Evolutionary conservation across 2,888 invertebrate genomes (phyloP), one percentile per base, ranked within the genome.

Genomic region (Phalera bucephala): DNA sequence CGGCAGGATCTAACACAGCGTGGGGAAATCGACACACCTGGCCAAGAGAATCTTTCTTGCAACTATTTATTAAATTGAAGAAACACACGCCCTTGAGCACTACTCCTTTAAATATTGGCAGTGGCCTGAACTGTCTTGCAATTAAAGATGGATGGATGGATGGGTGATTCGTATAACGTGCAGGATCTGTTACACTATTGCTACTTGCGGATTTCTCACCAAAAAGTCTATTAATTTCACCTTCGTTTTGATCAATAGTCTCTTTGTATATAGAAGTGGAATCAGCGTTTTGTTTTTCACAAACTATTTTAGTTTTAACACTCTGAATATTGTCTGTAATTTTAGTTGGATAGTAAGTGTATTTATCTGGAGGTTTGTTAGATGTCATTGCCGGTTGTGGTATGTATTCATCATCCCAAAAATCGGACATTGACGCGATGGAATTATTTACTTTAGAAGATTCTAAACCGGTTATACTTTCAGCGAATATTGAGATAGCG

Each of bases 391-490:
- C 25, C 2, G 74, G 66, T 40, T 56, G 41, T 0, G 83, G 80
- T 0, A 78, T 28, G 42, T 80, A 81, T 48, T 80, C 79, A 12
- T 79, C 79, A 8, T 33, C 5, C 0, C 31, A 39, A 1, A 25
- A 21, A 19, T 43, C 36, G 2, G 14, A 4, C 8, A 20, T 21
- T 8, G 56, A 28, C 3, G 13, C 11, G 0, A 40, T 29, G 1
- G 64, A 51, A 34, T 50, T 58, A 22, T 57, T 69, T 1, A 41
- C 43, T 38, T 49, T 59, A 8, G 61, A 59, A 2, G 77, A 64
- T 31, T 85, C 87, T n/a, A 80, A 57, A 1, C 68, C 77, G 0
- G 76, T 72, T n/a, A 87, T 58, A 44, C 87, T 87, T 52, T 83
- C 86, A 8, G 87, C 87, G 43, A 58, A 88, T 1, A 89, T 33